Evolutionary conservation across 2,888 invertebrate species (phyloP).

Genomic region (Meiosimyza decipiens): DNA sequence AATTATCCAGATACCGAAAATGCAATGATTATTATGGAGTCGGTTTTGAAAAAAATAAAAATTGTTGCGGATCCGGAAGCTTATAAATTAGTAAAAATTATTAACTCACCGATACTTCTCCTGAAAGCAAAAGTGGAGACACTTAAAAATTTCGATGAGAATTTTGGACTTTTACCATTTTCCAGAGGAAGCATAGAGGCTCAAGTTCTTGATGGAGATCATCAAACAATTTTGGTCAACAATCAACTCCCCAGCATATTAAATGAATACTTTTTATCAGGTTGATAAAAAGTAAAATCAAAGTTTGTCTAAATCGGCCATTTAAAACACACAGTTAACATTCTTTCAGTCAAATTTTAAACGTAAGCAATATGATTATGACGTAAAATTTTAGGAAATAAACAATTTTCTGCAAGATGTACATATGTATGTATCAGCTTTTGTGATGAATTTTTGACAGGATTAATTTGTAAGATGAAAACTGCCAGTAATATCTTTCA

Average conservation of each 20-base stretch:
- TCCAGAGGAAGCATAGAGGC: conserved; percentile 30
- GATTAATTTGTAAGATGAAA: no score
- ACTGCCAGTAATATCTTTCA: no score
- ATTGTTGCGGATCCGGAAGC: conserved; percentile 3
- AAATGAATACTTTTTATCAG: conserved; percentile 59
- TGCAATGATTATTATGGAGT: conserved; percentile 16
- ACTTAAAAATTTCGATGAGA: conserved; percentile 26
- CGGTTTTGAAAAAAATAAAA: conserved; percentile 22
- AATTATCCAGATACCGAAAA: conserved; percentile 14
- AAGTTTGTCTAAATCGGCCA: no score
- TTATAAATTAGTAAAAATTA: conserved; percentile 20
- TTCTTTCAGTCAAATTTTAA: no score
- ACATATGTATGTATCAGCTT: no score
- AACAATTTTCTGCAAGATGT: no score
- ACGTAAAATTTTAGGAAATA: no score
- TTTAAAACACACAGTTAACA: no score
- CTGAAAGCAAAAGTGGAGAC: conserved; percentile 28
- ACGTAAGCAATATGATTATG: no score
- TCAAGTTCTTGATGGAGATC: conserved; percentile 74
- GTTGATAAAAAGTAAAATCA: no score
- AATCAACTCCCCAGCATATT: conserved; percentile 72
- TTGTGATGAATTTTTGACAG: no score
- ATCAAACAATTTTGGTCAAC: conserved; percentile 74
- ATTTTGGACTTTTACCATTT: conserved; percentile 35
- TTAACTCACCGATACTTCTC: conserved; percentile 34